Conservation (phyloP, 2,888 invertebrate genomes). For the Helleia helle region DNA sequence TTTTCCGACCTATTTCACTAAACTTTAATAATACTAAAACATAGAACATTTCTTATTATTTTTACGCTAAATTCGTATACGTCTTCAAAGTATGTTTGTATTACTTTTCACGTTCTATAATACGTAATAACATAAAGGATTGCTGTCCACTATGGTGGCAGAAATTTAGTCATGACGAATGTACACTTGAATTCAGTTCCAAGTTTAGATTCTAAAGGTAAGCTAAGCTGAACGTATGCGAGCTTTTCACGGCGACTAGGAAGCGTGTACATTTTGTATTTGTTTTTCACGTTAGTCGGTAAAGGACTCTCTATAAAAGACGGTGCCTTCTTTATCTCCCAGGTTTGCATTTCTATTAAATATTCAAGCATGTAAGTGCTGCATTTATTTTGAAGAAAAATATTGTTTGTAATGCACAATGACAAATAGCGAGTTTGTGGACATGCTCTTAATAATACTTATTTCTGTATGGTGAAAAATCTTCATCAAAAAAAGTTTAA, state of each 20-base stretch:
- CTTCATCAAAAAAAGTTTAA: too few species aligned
- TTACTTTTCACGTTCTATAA: too few species aligned
- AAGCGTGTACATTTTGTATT: slow-evolving; percentile 40
- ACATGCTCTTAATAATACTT: too few species aligned
- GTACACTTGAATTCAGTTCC: slow-evolving; percentile 55
- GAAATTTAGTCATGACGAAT: too few species aligned
- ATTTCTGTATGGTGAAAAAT: too few species aligned
- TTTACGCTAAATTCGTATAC: too few species aligned
- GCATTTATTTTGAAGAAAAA: not conserved
- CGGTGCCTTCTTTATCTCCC: not conserved
- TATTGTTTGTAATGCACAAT: too few species aligned
- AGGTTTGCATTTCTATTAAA: slow-evolving; percentile 1
- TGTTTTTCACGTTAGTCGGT: slow-evolving; percentile 37
- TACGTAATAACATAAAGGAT: too few species aligned
- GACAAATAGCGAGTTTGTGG: too few species aligned
- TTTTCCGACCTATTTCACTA: too few species aligned
- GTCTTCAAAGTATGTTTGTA: too few species aligned
- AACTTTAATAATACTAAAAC: not conserved
- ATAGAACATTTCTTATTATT: slow-evolving; percentile 1
- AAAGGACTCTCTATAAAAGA: slow-evolving; percentile 27
- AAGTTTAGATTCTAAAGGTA: slow-evolving; percentile 46
- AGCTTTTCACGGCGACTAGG: slow-evolving; percentile 39
- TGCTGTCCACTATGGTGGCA: too few species aligned
- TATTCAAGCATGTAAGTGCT: not conserved
- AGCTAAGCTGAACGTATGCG: slow-evolving; percentile 42